Evolutionary conservation across 2,888 invertebrate genomes (phyloP).

Genomic region (Brachypalpus laphriformis): DNA sequence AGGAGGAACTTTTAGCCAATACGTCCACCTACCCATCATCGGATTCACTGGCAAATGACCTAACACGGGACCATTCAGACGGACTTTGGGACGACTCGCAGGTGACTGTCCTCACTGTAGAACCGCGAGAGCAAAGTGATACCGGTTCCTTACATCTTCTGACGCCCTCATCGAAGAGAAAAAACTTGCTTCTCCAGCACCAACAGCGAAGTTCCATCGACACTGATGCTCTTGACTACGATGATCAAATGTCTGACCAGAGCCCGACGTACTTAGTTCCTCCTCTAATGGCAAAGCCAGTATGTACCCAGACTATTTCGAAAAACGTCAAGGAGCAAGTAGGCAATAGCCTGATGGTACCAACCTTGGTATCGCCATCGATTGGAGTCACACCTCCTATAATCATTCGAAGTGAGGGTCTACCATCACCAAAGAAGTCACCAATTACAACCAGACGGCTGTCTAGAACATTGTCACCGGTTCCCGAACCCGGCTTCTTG

Average conservation of each 20-base stretch:
- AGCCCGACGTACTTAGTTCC: slow-evolving; percentile 76
- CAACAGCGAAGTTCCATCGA: slow-evolving; percentile 94
- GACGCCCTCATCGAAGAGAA: slow-evolving; percentile 91
- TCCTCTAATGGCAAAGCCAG: slow-evolving; percentile 47
- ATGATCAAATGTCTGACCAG: slow-evolving; percentile 86
- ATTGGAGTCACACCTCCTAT: slow-evolving; percentile 85
- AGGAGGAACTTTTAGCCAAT: slow-evolving; percentile 85
- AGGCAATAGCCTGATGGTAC: slow-evolving; percentile 68
- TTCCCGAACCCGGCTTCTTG: slow-evolving; percentile 17
- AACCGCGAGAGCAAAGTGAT: slow-evolving; percentile 82
- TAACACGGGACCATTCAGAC: slow-evolving; percentile 91
- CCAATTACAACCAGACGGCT: slow-evolving; percentile 33
- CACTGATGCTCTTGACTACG: slow-evolving; percentile 91
- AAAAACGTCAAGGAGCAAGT: slow-evolving; percentile 65
- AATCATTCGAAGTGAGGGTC: slow-evolving; percentile 28
- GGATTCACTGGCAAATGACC: slow-evolving; percentile 91
- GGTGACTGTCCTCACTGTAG: slow-evolving; percentile 91
- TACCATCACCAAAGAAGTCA: slow-evolving; percentile 47
- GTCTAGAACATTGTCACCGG: slow-evolving; percentile 49
- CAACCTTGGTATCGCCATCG: slow-evolving; percentile 81
- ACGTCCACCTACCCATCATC: slow-evolving; percentile 90
- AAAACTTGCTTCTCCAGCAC: slow-evolving; percentile 91
- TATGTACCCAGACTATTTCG: slow-evolving; percentile 57
- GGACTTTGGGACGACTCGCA: slow-evolving; percentile 96
- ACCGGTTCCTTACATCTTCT: slow-evolving; percentile 85